Conservation (phyloP, 2,113 vertebrate genomes). For the Sylvietta virens region DNA sequence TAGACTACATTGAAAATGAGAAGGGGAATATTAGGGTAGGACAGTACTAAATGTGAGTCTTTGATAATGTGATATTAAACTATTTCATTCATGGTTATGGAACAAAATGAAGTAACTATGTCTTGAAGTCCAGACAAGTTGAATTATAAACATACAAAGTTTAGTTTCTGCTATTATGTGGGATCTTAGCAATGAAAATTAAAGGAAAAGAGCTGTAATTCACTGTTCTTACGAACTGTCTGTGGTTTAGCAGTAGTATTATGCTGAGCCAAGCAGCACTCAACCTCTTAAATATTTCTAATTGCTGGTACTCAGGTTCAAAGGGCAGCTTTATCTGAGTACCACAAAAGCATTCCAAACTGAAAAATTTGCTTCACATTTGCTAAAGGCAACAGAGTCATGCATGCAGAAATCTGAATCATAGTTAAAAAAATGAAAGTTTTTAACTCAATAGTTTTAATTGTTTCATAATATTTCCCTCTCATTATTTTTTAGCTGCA, state of each 20-base stretch:
- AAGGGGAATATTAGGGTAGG: neutral
- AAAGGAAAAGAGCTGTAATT: neutral
- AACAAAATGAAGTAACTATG: neutral
- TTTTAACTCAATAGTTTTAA: neutral
- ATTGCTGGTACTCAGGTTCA: neutral
- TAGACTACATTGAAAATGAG: neutral
- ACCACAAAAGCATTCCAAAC: neutral
- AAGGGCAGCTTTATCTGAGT: neutral
- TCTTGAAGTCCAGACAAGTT: neutral
- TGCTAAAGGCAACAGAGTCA: neutral
- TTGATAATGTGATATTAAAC: neutral
- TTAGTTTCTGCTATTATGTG: neutral
- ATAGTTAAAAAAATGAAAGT: neutral
- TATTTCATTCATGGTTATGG: neutral
- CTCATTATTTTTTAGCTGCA: conserved; percentile 67
- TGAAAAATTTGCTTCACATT: neutral
- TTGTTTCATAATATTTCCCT: neutral
- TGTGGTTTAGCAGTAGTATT: neutral
- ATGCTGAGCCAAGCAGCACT: neutral
- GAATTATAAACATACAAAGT: neutral
- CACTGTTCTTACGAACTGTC: neutral
- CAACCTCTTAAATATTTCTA: neutral
- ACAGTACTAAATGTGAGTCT: neutral
- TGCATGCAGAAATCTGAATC: neutral
- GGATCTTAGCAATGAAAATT: neutral